Evolutionary conservation across 1,140 invertebrate genomes (phyloP).

Genomic region (Doryteuthis pealeii): DNA sequence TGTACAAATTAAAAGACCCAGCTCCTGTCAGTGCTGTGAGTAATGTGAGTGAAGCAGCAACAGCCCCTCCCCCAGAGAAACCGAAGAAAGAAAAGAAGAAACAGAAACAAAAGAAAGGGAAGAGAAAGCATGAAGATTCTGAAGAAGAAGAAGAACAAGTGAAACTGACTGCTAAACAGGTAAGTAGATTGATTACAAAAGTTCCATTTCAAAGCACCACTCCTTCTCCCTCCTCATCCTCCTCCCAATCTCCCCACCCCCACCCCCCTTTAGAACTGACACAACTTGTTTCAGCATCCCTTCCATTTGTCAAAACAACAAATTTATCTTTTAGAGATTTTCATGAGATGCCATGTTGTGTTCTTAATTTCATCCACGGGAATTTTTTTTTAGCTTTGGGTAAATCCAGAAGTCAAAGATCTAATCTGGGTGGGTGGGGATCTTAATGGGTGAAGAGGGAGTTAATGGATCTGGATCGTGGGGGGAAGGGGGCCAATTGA

Average conservation of each 20-base stretch:
- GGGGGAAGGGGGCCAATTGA: background rate
- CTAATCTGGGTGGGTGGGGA: background rate
- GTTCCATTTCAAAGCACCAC: too few relatives aligned
- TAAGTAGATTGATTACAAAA: slow-evolving; percentile 16
- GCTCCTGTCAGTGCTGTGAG: slow-evolving; percentile 18
- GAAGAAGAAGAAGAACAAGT: slow-evolving; percentile 21
- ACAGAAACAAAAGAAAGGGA: slow-evolving; percentile 18
- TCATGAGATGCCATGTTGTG: background rate
- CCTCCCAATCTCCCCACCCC: too few relatives aligned
- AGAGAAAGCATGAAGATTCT: slow-evolving; percentile 19
- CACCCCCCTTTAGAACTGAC: too few relatives aligned
- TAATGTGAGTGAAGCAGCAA: slow-evolving; percentile 16
- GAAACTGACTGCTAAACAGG: slow-evolving; percentile 46
- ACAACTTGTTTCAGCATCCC: too few relatives aligned
- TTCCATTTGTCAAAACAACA: too few relatives aligned
- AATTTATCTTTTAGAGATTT: too few relatives aligned
- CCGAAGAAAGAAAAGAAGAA: slow-evolving; percentile 20
- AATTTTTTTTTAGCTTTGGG: background rate
- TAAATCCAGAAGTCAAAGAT: background rate
- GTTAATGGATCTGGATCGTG: slow-evolving; percentile 16
- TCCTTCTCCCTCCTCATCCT: too few relatives aligned
- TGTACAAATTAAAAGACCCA: slow-evolving; percentile 15
- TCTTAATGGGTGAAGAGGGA: slow-evolving; percentile 13
- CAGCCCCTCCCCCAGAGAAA: slow-evolving; percentile 1
- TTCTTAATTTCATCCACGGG: background rate